Evolutionary conservation across 2,797 vertebrate species (phyloP), one percentile per base, ranked within the genome.

Genomic region (Falco cherrug): DNA sequence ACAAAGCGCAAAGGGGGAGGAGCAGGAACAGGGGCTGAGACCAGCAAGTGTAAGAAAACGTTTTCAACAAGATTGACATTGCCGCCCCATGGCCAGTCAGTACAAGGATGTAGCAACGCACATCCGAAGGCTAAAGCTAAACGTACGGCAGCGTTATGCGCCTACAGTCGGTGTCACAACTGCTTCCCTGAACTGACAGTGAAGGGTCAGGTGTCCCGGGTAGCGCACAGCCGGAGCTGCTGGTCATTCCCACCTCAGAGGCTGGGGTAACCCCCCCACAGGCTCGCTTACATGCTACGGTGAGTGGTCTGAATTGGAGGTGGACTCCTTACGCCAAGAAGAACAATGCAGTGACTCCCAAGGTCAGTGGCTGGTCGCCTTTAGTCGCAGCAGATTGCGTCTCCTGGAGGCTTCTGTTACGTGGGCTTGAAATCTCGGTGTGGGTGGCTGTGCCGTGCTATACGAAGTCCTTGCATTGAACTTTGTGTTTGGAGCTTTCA

Each of bases 131-230:
- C 50, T 28, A 9, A 16, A 57, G 68, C 22, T 16, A 22, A 20
- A 43, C 0, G 5, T 4, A 11, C 0, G 1, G 45, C 13, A 19
- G 22, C 60, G 59, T 39, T 41, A 11, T 1, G 8, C 37, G 63
- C 37, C 70, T 35, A 39, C 8, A 29, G 19, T 13, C 41, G 6
- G 21, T 1, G 35, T 31, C 64, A 9, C n/a, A 0, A 1, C 60
- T 28, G 29, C 67, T 37, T 13, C 76, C 47, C 5, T 7, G 33
- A 4, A 21, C 4, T 19, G 56, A 9, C 39, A 29, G 47, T 0
- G 17, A n/a, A 6, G 47, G n/a, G 13, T 9, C 0, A 1, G 69
- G 53, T 11, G 8, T 2, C 16, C 33, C 0, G 4, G n/a, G 61
- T 22, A 47, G 69, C 0, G 26, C 90, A 5, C 8, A 37, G 60